A percentile compares a stretch with the other conserved stretches of the same genome.
These are phyloP conservation scores for Ornithoptera priamus DNA, from an alignment of 2,888 invertebrate genomes.

Conservation along the genomic window DNA sequence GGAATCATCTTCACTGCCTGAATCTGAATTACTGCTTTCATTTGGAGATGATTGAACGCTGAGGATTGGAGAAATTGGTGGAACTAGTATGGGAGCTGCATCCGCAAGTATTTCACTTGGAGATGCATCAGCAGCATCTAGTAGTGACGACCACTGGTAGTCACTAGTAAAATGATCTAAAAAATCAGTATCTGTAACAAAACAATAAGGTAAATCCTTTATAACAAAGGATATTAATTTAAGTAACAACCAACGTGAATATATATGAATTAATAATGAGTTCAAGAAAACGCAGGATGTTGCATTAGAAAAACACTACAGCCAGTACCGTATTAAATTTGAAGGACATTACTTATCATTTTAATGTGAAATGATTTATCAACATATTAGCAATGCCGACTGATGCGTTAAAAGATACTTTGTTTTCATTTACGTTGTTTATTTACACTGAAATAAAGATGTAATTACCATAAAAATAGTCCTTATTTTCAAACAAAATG, in stretches of 20 bases:
- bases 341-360: slow-evolving; percentile 2
- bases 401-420: slow-evolving; percentile 1
- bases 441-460: slow-evolving; percentile 31
- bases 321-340: slow-evolving; percentile 20
- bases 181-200: slow-evolving; percentile 63
- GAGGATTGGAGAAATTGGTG: slow-evolving; percentile 62
- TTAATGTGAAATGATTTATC: not conserved
- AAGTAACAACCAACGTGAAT: slow-evolving; percentile 2
- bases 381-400: not conserved
- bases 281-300: not conserved
- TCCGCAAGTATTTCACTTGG: slow-evolving; percentile 75
- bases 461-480: slow-evolving; percentile 64
- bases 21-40: slow-evolving; percentile 68
- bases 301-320: not conserved
- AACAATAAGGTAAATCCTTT: slow-evolving; percentile 4
- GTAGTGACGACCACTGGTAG: slow-evolving; percentile 67
- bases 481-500: slow-evolving; percentile 60
- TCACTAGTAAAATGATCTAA: slow-evolving; percentile 67
- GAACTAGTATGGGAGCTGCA: slow-evolving; percentile 62
- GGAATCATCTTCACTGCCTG: slow-evolving; percentile 74
- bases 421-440: slow-evolving; percentile 40
- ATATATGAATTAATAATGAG: slow-evolving; percentile 8
- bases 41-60: slow-evolving; percentile 65
- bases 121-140: slow-evolving; percentile 70
- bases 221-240: not conserved